phyloP scores from a whole-genome alignment of 2,888 invertebrate species.

The Diadegma fenestrale region DNA sequence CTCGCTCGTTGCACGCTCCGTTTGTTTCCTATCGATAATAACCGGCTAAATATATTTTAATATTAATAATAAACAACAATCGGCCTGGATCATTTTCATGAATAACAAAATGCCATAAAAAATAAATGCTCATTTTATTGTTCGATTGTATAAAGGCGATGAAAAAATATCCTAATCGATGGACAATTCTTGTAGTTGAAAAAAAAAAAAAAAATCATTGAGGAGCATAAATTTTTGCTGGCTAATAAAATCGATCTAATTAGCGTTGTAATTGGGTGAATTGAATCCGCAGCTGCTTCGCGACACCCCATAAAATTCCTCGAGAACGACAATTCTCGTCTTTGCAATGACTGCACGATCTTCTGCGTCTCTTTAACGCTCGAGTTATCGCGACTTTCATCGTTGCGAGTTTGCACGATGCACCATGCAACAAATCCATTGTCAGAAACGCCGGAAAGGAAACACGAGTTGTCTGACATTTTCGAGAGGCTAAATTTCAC shows the following conservation, averaged over 20 bases:
- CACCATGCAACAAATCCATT: slow-evolving; percentile 44
- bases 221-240: background rate
- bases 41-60: background rate
- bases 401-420: slow-evolving; percentile 21
- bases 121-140: background rate
- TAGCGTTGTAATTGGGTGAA: too few relatives aligned
- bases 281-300: too few relatives aligned
- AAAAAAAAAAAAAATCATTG: background rate
- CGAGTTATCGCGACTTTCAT: slow-evolving; percentile 57
- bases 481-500: slow-evolving; percentile 15
- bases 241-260: background rate
- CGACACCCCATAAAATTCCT: background rate
- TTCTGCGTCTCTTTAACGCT: slow-evolving; percentile 26
- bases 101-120: background rate
- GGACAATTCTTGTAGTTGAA: background rate
- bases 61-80: slow-evolving; percentile 3
- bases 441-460: slow-evolving; percentile 47
- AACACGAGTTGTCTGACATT: slow-evolving; percentile 21
- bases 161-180: background rate
- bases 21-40: slow-evolving; percentile 17
- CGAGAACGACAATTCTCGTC: background rate
- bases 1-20: slow-evolving; percentile 24
- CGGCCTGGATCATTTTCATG: background rate
- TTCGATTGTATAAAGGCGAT: too few relatives aligned
- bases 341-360: background rate